Evolutionary conservation across 2,113 vertebrate genomes (phyloP).

Genomic region (Xiphorhynchus elegans): DNA sequence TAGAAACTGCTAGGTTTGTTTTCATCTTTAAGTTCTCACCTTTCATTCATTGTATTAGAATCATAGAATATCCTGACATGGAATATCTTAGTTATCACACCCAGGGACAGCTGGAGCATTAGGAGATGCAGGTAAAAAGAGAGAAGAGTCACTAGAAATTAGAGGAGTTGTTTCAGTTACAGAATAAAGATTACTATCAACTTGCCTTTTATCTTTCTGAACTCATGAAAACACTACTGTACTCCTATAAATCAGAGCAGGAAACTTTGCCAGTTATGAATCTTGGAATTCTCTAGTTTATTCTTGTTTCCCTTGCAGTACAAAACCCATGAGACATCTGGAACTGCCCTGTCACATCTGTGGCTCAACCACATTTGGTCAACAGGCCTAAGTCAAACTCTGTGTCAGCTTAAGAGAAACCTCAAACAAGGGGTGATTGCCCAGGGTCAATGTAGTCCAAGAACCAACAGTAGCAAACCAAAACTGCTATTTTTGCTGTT

Average conservation of each 20-base stretch:
- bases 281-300: neutral
- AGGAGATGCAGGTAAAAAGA: neutral
- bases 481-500: neutral
- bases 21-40: neutral
- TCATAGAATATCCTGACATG: neutral
- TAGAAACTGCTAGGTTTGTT: neutral
- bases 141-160: neutral
- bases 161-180: neutral
- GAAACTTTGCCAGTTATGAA: neutral
- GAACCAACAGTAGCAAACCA: neutral
- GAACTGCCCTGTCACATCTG: neutral
- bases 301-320: neutral
- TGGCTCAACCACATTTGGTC: neutral
- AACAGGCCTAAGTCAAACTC: neutral
- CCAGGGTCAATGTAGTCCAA: neutral
- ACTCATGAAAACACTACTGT: neutral
- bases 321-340: neutral
- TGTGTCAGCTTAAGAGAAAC: neutral
- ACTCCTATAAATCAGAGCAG: neutral
- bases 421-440: fast-evolving
- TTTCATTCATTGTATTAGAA: neutral
- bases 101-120: neutral
- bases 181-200: neutral
- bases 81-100: neutral
- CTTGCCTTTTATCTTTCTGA: neutral